Percentiles rank a stretch among this genome's conserved stretches.
These are phyloP conservation scores for Crematogaster levior DNA, from an alignment of 2,888 invertebrate species.

Conservation along the genomic window DNA sequence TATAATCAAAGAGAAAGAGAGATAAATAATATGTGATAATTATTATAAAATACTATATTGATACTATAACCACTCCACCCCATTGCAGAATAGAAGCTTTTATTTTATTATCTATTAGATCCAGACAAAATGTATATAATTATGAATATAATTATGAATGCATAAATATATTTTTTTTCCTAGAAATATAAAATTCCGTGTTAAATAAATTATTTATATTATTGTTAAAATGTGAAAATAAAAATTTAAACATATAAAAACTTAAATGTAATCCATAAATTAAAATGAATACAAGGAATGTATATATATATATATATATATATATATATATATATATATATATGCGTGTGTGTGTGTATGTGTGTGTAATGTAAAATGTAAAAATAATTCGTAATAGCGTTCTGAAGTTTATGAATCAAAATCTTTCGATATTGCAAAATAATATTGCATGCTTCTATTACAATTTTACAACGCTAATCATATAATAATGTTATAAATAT, in stretches of 20 bases:
- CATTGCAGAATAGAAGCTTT: neutral
- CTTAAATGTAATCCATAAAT: neutral
- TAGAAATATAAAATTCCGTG: neutral
- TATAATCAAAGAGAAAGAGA: neutral
- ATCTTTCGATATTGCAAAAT: neutral
- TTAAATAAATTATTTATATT: neutral
- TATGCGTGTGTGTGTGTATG: neutral
- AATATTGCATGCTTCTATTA: neutral
- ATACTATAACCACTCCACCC: neutral
- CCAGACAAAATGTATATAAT: neutral
- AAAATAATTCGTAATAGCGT: conserved; percentile 20
- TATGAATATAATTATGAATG: neutral
- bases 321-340: neutral
- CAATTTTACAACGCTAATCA: conserved; percentile 5
- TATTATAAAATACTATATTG: neutral
- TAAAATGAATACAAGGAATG: neutral
- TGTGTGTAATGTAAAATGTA: neutral
- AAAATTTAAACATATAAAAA: neutral
- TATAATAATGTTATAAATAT: conserved; percentile 43
- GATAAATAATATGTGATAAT: neutral
- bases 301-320: too few relatives aligned
- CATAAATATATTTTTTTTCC: neutral
- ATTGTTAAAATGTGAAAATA: neutral
- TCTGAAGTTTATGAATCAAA: conserved; percentile 6
- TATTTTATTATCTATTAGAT: neutral